Conservation (phyloP, 1,140 invertebrate species). For the Drosophila lowei region DNA sequence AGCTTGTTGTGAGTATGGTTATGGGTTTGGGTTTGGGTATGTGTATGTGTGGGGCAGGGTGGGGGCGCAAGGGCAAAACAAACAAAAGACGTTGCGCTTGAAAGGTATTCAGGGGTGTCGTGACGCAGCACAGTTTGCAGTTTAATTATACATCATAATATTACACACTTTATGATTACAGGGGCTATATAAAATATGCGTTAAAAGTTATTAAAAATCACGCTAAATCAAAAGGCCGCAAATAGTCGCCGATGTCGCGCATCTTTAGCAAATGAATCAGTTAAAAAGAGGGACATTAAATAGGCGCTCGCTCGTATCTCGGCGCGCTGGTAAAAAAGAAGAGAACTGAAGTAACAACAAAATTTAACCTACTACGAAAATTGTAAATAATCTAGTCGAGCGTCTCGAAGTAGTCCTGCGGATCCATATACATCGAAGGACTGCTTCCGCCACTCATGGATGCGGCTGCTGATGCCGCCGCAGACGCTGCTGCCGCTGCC, state of each 20-base stretch:
- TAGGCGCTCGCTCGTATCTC: slow-evolving; percentile 1
- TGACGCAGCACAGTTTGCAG: slow-evolving; percentile 32
- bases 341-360: slow-evolving; percentile 72
- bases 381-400: slow-evolving; percentile 67
- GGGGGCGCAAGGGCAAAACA: slow-evolving; percentile 4
- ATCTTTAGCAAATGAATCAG: slow-evolving; percentile 46
- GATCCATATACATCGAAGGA: slow-evolving; percentile 62
- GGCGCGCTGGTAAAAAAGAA: slow-evolving; percentile 35
- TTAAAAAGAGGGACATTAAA: slow-evolving; percentile 50
- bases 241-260: slow-evolving; percentile 8
- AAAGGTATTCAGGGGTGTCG: slow-evolving; percentile 6
- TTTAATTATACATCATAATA: slow-evolving; percentile 56
- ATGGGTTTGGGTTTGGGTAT: not conserved
- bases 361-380: slow-evolving; percentile 67
- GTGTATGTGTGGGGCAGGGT: not conserved
- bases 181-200: slow-evolving; percentile 59
- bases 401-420: slow-evolving; percentile 69
- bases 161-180: slow-evolving; percentile 66
- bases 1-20: not conserved
- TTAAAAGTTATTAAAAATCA: slow-evolving; percentile 63
- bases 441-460: slow-evolving; percentile 50
- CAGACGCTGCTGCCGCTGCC: slow-evolving; percentile 24
- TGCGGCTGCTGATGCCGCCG: slow-evolving; percentile 23
- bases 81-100: not conserved
- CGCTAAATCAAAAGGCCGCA: slow-evolving; percentile 45